Evolutionary conservation across 1,140 invertebrate species (phyloP).

Genomic region (Mycetomoellerius zeteki): DNA sequence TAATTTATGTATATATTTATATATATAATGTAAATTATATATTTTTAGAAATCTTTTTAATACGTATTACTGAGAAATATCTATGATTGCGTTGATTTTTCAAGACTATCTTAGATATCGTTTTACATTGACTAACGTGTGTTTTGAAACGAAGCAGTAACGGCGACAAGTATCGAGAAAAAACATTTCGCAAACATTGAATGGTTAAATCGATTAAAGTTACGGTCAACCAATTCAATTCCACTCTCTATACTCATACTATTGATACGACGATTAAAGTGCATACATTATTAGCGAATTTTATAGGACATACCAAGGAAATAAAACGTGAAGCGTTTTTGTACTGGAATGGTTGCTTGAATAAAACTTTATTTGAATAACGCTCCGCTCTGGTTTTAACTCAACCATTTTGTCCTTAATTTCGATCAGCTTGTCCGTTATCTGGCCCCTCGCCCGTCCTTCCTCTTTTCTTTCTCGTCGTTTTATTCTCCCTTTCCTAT

Average conservation of each 20-base stretch:
- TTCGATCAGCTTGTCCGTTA: constrained; percentile 65
- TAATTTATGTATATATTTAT: neutral
- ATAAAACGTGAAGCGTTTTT: constrained; percentile 63
- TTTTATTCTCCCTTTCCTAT: constrained; percentile 50
- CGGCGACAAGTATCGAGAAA: constrained; percentile 46
- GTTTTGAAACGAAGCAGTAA: constrained; percentile 8
- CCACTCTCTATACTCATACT: constrained; percentile 47
- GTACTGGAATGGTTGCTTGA: constrained; percentile 50
- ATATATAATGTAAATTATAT: neutral
- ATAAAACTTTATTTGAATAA: constrained; percentile 67
- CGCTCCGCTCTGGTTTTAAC: constrained; percentile 54
- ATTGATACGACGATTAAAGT: constrained; percentile 63
- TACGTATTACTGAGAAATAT: neutral
- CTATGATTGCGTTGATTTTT: neutral
- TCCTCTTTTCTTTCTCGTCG: constrained; percentile 61
- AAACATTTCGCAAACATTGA: constrained; percentile 62
- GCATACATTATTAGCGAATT: constrained; percentile 65
- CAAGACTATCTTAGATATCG: constrained; percentile 6
- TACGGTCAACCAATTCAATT: constrained; percentile 61
- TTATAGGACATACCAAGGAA: constrained; percentile 60
- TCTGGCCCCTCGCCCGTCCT: constrained; percentile 32
- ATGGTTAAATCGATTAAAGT: constrained; percentile 59
- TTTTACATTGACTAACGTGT: constrained; percentile 36
- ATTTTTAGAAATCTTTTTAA: neutral
- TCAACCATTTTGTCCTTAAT: constrained; percentile 64